Evolutionary conservation across 2,797 vertebrate genomes (phyloP).

Genomic region (Geotria australis): DNA sequence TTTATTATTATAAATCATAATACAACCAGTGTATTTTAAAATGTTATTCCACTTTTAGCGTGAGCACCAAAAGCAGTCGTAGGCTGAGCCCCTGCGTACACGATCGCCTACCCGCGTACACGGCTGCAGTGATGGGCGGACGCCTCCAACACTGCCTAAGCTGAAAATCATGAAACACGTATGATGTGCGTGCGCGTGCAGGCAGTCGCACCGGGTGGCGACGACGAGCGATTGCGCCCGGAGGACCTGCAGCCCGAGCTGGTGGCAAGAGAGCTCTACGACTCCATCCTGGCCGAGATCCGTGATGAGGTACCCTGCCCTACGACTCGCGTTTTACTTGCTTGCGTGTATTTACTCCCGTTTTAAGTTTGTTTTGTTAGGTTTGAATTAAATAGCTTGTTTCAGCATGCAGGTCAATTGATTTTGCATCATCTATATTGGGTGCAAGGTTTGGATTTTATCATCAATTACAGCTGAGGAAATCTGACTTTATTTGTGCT

Average conservation of each 20-base stretch:
- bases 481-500: no score
- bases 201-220: slow-evolving; percentile 7
- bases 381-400: no score
- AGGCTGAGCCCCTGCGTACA: background rate
- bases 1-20: no score
- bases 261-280: slow-evolving; percentile 40
- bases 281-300: slow-evolving; percentile 40
- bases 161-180: background rate
- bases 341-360: background rate
- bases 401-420: no score
- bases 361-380: background rate
- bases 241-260: slow-evolving; percentile 15
- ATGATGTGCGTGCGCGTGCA: slow-evolving; percentile 5
- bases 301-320: slow-evolving; percentile 34
- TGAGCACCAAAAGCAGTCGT: background rate
- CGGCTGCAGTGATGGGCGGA: background rate
- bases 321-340: background rate
- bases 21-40: no score
- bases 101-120: no score
- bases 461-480: no score
- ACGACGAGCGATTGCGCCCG: slow-evolving; percentile 17
- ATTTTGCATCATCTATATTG: no score
- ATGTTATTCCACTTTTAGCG: no score
- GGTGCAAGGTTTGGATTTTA: no score
- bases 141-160: background rate